Conservation (phyloP, 2,888 invertebrate genomes). For the Diplazon laetatorius region DNA sequence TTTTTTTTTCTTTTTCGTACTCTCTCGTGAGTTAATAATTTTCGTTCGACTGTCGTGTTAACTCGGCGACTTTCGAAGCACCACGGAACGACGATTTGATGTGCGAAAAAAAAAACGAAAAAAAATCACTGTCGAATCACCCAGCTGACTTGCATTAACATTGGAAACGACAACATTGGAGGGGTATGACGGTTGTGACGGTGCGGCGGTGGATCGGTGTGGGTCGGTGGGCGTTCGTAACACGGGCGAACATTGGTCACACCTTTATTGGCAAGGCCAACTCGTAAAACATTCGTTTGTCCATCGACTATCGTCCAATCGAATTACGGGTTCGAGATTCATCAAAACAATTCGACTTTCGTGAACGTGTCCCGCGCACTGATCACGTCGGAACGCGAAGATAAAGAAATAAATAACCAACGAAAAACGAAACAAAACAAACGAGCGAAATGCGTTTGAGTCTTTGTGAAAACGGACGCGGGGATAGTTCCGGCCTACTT, state of each 20-base stretch:
- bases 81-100: not conserved
- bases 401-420: not conserved
- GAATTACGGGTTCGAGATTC: constrained; percentile 54
- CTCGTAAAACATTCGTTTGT: constrained; percentile 64
- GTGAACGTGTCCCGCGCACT: not conserved
- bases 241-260: constrained; percentile 55
- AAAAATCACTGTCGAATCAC: constrained; percentile 16
- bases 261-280: constrained; percentile 69
- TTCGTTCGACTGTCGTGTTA: not conserved
- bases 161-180: constrained; percentile 37
- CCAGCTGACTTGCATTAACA: constrained; percentile 34
- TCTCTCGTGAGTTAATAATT: not conserved
- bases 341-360: constrained; percentile 54
- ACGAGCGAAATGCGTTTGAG: too few species aligned
- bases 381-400: constrained; percentile 28
- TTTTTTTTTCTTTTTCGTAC: not conserved
- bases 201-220: not conserved
- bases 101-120: too few species aligned
- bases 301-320: constrained; percentile 60
- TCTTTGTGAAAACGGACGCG: not conserved
- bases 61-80: not conserved
- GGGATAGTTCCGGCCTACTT: constrained; percentile 46
- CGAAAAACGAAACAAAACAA: not conserved
- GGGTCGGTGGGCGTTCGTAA: not conserved
- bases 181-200: not conserved